Percentiles rank a stretch among this genome's conserved stretches.
Conservation (phyloP, 2,797 vertebrate species). For the Toxotes lorentzi region DNA sequence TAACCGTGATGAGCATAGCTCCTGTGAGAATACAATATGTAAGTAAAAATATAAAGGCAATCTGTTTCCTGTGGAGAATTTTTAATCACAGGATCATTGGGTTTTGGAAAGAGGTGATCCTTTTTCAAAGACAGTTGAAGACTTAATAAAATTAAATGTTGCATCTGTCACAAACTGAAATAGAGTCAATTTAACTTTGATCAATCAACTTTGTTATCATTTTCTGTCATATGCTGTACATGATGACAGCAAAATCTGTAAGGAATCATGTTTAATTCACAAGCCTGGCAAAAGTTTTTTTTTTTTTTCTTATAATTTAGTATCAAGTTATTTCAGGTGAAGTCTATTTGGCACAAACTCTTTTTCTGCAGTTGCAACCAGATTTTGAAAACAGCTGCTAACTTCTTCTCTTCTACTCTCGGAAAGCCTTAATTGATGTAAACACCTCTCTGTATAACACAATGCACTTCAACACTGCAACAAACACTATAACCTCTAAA, state of each 20-base stretch:
- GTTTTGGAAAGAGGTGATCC: slow-evolving; percentile 40
- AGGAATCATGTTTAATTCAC: background rate
- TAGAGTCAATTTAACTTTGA: slow-evolving; percentile 9
- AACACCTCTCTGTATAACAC: background rate
- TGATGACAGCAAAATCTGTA: background rate
- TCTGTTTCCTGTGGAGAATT: slow-evolving; percentile 64
- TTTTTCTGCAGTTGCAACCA: background rate
- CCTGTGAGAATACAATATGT: slow-evolving; percentile 61
- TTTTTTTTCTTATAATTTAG: background rate
- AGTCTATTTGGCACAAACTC: background rate
- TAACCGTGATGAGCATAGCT: slow-evolving; percentile 70
- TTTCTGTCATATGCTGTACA: too few species aligned
- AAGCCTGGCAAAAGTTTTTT: background rate
- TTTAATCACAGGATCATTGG: slow-evolving; percentile 62
- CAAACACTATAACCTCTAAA: slow-evolving; percentile 4
- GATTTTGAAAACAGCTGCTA: background rate
- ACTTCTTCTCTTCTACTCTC: background rate
- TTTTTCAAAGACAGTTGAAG: slow-evolving; percentile 46
- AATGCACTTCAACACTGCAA: background rate
- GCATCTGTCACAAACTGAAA: slow-evolving; percentile 27
- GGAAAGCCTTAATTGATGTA: background rate
- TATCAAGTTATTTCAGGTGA: background rate
- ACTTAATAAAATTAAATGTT: slow-evolving; percentile 37
- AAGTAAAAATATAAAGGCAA: slow-evolving; percentile 71
- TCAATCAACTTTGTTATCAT: slow-evolving; percentile 1